Evolutionary conservation across 1,140 invertebrate species (phyloP), one percentile per base, ranked within the genome.

Genomic region (Brachionus asplanchnoidis): DNA sequence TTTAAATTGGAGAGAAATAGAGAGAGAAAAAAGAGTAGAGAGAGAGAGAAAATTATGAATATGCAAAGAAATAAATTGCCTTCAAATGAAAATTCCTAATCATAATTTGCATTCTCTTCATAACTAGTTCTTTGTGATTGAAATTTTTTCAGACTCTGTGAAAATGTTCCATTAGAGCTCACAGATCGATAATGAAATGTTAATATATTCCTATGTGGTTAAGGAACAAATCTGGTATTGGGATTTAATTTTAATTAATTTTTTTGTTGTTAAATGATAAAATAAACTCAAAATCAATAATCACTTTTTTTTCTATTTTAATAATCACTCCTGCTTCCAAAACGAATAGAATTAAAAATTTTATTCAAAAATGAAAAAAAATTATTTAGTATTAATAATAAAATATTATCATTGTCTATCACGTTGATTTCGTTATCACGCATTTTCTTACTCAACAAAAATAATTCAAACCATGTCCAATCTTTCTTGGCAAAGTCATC

Each of bases 1-100:
- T 77, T 77, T 77, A 44, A 77, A 77, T 23, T 77, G 17, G 23
- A 32, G 44, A 26, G 3, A 28, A 42, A 44, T 17, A 28, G 14
- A 70, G 32, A 70, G 14, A 70, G 12, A 70, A 28, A 70, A 70
- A 32, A 42, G 14, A 73, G 36, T n/a, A 12, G 36, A 73, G 36
- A 11, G 8, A 73, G 36, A 42, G n/a, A 17, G 17, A 77, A 77
- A 77, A 77, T 77, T 77, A 77, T 77, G 73, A 77, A 50, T 77
- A 50, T 77, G 20, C 2, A 50, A 23, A 77, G 20, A 50, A 77
- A 73, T 32, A 73, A 73, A 73, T 73, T 73, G 40, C 68, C 17
- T 73, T 73, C 68, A 73, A 73, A 40, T 42, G 40, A 73, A 40
- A 20, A 42, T 68, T 66, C 32, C 28, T 28, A 28, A 73, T 73